These are phyloP conservation scores for Anableps anableps DNA, from an alignment of 2,797 vertebrate species.

Conservation along the genomic window DNA sequence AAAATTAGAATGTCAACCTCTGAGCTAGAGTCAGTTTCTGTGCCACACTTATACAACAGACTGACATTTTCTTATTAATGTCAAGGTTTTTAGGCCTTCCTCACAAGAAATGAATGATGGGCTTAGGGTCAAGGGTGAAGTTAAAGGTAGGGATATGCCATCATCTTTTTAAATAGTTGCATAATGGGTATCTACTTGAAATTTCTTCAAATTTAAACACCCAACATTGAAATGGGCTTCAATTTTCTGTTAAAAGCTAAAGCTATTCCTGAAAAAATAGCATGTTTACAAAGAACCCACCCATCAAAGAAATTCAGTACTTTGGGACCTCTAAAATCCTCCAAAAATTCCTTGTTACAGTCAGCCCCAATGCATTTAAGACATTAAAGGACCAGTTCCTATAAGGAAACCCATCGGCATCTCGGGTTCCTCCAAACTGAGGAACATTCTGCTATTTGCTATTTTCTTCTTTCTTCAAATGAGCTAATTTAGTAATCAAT, in stretches of 20 bases:
- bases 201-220: neutral
- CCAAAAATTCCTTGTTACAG: neutral
- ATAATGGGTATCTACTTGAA: neutral
- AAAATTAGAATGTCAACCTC: neutral
- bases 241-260: neutral
- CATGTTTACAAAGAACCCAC: neutral
- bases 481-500: neutral
- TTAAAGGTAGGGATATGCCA: neutral
- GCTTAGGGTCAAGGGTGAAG: neutral
- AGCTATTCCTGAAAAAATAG: neutral
- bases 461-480: neutral
- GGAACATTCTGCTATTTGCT: neutral
- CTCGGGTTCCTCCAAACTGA: neutral
- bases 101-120: neutral
- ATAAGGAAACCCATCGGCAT: neutral
- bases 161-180: neutral
- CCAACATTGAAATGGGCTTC: neutral
- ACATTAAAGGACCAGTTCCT: neutral
- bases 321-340: neutral
- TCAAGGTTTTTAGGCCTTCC: neutral
- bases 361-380: neutral
- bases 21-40: neutral
- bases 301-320: neutral
- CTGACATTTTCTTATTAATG: neutral
- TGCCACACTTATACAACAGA: neutral